A percentile compares a stretch with the other conserved stretches of the same genome.
Conservation (phyloP, 1,140 invertebrate genomes). For the Drosophila pruinosa region DNA sequence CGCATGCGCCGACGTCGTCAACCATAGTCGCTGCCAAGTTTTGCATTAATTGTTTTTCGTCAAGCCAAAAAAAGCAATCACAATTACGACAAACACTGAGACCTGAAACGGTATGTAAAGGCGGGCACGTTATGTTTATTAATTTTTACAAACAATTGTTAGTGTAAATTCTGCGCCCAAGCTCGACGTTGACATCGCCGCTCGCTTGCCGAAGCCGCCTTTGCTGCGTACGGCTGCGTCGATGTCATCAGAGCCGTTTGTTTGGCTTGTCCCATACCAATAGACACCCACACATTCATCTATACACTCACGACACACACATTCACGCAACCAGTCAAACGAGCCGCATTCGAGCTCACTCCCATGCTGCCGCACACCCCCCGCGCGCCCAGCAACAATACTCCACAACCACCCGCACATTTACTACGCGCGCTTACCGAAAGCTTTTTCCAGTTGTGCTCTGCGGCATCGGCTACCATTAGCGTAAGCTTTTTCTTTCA, state of each 20-base stretch:
- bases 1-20: conserved; percentile 58
- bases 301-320: not conserved
- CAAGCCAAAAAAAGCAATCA: conserved; percentile 17
- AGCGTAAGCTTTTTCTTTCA: conserved; percentile 79
- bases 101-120: conserved; percentile 16
- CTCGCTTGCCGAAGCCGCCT: not conserved
- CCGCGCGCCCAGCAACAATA: not conserved
- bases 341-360: conserved; percentile 15
- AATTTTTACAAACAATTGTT: conserved; percentile 26
- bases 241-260: conserved; percentile 34
- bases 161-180: not conserved
- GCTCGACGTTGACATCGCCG: not conserved
- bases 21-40: conserved; percentile 38
- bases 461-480: conserved; percentile 53
- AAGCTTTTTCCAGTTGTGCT: conserved; percentile 58
- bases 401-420: conserved; percentile 59
- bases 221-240: conserved; percentile 7
- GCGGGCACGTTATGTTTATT: conserved; percentile 34
- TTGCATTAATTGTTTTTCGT: conserved; percentile 60
- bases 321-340: conserved; percentile 35
- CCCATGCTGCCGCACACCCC: not conserved
- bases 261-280: conserved; percentile 14
- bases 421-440: conserved; percentile 76
- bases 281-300: not conserved
- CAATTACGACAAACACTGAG: conserved; percentile 31